phyloP scores from a whole-genome alignment of 1,140 invertebrate genomes.

The Pseudomyrmex dendroicus region DNA sequence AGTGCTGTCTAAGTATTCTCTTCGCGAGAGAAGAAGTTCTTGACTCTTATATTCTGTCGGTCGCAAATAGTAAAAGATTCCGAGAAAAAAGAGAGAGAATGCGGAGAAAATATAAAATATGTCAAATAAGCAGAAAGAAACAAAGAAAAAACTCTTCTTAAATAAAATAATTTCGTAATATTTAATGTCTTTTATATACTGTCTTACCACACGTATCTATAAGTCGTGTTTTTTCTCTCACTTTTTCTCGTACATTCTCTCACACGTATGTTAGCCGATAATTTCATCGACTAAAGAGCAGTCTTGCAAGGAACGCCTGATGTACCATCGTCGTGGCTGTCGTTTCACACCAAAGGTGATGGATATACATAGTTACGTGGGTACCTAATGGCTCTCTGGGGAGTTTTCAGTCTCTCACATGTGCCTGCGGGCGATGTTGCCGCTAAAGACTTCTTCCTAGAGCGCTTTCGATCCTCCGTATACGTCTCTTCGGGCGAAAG shows the following conservation, averaged over 20 bases:
- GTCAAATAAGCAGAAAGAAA: no score
- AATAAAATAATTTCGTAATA: neutral
- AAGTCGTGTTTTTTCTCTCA: no score
- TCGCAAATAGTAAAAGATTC: constrained; percentile 4
- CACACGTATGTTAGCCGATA: neutral
- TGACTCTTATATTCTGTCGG: neutral
- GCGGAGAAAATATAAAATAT: neutral
- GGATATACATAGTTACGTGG: constrained; percentile 68
- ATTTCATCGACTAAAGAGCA: constrained; percentile 40
- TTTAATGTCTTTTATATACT: neutral
- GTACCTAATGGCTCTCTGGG: constrained; percentile 69
- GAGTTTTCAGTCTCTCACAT: constrained; percentile 68
- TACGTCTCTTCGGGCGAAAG: neutral
- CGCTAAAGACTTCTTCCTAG: constrained; percentile 64
- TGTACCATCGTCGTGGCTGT: constrained; percentile 60
- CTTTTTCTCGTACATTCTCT: neutral
- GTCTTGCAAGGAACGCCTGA: constrained; percentile 38
- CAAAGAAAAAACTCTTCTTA: no score
- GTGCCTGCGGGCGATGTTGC: constrained; percentile 61
- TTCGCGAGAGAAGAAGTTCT: constrained; percentile 5
- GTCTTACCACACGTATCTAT: neutral
- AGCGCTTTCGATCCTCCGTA: constrained; percentile 40
- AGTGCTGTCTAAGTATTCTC: constrained; percentile 15
- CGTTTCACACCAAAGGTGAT: constrained; percentile 65
- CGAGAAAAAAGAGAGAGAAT: neutral